Percentiles rank a stretch among this genome's conserved stretches.
Conservation (phyloP, 2,888 invertebrate genomes). For the Sipha maydis region DNA sequence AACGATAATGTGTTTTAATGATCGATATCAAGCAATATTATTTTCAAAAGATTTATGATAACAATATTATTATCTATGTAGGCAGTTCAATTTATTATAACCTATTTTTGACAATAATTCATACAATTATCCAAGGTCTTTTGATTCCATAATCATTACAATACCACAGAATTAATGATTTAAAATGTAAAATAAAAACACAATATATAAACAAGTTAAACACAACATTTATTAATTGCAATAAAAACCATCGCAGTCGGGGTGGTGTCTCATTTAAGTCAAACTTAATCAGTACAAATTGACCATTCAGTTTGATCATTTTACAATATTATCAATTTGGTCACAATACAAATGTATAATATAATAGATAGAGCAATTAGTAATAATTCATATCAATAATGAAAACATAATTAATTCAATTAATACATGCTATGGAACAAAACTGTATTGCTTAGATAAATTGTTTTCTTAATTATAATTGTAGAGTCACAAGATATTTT, state of each 20-base stretch:
- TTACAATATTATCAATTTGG: constrained; percentile 21
- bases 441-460: constrained; percentile 52
- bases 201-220: constrained; percentile 32
- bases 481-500: constrained; percentile 44
- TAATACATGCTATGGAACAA: constrained; percentile 29
- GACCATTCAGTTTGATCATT: constrained; percentile 18
- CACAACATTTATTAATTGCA: constrained; percentile 54
- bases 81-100: too few species aligned
- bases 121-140: too few species aligned
- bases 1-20: too few species aligned
- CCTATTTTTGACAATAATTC: too few species aligned
- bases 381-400: constrained; percentile 45
- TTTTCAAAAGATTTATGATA: too few species aligned
- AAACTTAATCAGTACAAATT: constrained; percentile 53
- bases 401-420: constrained; percentile 36
- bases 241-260: constrained; percentile 42
- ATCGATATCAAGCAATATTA: too few species aligned
- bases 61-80: too few species aligned
- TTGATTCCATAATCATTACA: too few species aligned
- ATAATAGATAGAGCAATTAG: constrained; percentile 30
- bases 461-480: constrained; percentile 37
- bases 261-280: constrained; percentile 29
- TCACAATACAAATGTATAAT: constrained; percentile 36
- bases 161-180: background rate
- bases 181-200: background rate